Evolutionary conservation across 2,113 vertebrate species (phyloP).

Genomic region (Prinia subflava): DNA sequence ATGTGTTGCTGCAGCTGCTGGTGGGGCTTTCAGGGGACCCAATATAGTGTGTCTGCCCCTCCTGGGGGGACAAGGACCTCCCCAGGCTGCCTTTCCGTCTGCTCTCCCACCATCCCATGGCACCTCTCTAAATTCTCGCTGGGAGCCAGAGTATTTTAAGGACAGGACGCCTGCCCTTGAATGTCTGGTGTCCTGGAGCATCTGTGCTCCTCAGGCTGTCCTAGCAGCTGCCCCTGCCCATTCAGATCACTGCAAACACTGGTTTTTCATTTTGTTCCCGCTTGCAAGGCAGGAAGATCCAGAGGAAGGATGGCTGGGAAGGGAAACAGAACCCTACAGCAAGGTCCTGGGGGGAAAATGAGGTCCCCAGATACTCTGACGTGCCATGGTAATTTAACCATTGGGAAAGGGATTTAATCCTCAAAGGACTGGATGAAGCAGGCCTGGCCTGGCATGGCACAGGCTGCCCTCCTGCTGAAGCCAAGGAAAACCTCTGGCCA

Average conservation of each 20-base stretch:
- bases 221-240: not conserved
- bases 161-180: not conserved
- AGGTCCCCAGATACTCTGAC: not conserved
- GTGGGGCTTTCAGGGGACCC: not conserved
- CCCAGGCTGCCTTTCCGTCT: not conserved
- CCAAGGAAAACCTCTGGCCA: not conserved
- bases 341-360: not conserved
- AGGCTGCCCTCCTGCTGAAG: not conserved
- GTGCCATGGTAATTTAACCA: not conserved
- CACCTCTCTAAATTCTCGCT: not conserved
- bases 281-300: not conserved
- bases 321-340: not conserved
- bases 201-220: not conserved
- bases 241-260: not conserved
- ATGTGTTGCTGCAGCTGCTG: not conserved
- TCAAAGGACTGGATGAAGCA: accelerated
- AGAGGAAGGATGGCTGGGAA: not conserved
- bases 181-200: not conserved
- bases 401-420: not conserved
- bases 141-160: slow-evolving; percentile 32
- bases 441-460: not conserved
- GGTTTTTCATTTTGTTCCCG: not conserved
- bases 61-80: not conserved
- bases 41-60: not conserved
- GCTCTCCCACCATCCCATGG: not conserved